Evolutionary conservation across 2,113 vertebrate genomes (phyloP), one percentile per base, ranked within the genome.

Genomic region (Cromileptes altivelis): DNA sequence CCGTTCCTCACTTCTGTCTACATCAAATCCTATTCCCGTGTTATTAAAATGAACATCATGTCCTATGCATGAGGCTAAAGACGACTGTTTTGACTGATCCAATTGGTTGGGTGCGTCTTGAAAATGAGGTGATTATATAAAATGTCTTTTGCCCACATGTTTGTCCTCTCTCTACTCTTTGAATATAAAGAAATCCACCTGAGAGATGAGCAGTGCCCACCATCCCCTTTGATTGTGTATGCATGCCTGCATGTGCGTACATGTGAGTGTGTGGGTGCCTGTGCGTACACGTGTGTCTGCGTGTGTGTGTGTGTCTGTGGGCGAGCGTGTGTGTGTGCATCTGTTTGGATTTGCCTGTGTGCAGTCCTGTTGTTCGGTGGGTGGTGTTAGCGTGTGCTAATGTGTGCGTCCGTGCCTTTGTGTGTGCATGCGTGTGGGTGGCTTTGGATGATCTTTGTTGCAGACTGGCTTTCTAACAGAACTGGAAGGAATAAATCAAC

Each of bases 401-500:
- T 65, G 37, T 70, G 73, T 57, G 58, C 47, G 55, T 45, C 9
- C 53, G 62, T 80, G 23, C 55, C 58, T 60, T 64, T 60, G 72
- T 61, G 58, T 53, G 55, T 64, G 49, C 10, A 27, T 64, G 61
- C 8, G 47, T 14, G 77, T 53, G 81, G 18, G 78, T 40, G 72
- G 30, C 82, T 68, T 30, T 86, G 82, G 74, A 47, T 88, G 84
- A 93, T 90, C 79, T 86, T 71, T 87, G 80, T 83, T 85, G 79
- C 86, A 71, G 75, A 78, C 86, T 27, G 53, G 19, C 17, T 84
- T 86, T 88, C 61, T 74, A 80, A 88, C 68, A 60, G 73, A 62
- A 57, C 68, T 80, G 80, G 78, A 84, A 77, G 61, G 88, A 93
- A 91, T 83, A 82, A 71, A 89, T 83, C 88, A 73, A 10, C 62